Conservation (phyloP, 1,140 invertebrate genomes). For the Glomeris maerens region DNA sequence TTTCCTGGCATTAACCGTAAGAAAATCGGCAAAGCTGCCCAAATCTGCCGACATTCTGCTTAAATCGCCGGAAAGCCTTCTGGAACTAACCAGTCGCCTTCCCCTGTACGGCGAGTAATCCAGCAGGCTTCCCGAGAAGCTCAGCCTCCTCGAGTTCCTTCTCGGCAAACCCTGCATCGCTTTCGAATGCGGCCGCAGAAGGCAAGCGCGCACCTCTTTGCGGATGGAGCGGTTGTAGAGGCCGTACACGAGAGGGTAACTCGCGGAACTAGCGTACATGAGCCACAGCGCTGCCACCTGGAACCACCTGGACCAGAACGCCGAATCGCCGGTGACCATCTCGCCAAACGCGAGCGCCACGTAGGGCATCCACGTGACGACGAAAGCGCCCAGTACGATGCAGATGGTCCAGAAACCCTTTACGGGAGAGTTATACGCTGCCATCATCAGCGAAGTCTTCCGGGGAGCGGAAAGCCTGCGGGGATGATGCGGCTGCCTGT, state of each 20-base stretch:
- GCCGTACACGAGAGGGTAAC: constrained; percentile 19
- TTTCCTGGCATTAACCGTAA: background rate
- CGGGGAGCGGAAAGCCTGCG: background rate
- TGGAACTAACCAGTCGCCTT: background rate
- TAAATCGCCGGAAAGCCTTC: background rate
- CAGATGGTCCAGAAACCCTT: constrained; percentile 19
- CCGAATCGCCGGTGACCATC: constrained; percentile 2
- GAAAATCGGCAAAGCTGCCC: background rate
- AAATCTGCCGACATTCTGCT: background rate
- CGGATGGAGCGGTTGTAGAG: constrained; percentile 19
- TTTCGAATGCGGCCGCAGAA: constrained; percentile 8
- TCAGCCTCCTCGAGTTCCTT: background rate
- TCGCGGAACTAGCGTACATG: constrained; percentile 10
- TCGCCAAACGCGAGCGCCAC: constrained; percentile 13
- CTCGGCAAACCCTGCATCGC: background rate
- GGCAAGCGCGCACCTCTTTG: constrained; percentile 16
- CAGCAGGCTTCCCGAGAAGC: constrained; percentile 3
- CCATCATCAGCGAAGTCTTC: background rate
- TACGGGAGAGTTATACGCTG: constrained; percentile 10
- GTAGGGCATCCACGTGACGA: constrained; percentile 17
- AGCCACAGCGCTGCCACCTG: constrained; percentile 9
- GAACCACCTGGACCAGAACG: constrained; percentile 2
- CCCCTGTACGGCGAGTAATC: constrained; percentile 7
- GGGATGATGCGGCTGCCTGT: background rate
- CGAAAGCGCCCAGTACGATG: constrained; percentile 17